Conservation (phyloP, 2,113 vertebrate genomes). For the Verasper variegatus region DNA sequence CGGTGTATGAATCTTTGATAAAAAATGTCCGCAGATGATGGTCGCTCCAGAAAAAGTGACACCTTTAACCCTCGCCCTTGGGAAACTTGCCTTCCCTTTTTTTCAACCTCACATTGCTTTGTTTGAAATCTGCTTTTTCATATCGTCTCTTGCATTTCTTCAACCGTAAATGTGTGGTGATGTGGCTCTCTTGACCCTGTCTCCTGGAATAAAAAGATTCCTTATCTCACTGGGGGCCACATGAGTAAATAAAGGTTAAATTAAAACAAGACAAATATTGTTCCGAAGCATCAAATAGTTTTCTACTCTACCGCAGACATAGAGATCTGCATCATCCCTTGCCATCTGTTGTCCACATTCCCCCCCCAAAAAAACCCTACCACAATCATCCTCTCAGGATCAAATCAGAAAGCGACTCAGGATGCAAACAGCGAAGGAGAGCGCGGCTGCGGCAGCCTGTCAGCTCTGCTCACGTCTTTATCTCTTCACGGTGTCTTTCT, state of each 20-base stretch:
- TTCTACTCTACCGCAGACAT: constrained; percentile 22
- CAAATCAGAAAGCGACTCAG: constrained; percentile 67
- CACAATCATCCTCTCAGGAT: constrained; percentile 68
- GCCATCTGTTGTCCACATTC: constrained; percentile 30
- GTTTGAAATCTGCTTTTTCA: constrained; percentile 34
- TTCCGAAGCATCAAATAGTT: constrained; percentile 42
- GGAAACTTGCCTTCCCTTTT: constrained; percentile 5
- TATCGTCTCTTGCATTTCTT: constrained; percentile 24
- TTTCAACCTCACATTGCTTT: background rate
- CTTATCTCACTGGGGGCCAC: constrained; percentile 27
- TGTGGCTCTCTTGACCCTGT: constrained; percentile 42
- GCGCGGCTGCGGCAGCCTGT: constrained; percentile 65
- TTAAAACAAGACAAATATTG: constrained; percentile 53
- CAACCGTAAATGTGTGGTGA: constrained; percentile 4
- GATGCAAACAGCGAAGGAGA: constrained; percentile 64
- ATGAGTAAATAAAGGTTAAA: constrained; percentile 65
- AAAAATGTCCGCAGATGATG: constrained; percentile 8
- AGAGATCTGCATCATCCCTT: constrained; percentile 49
- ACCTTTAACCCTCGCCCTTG: constrained; percentile 31
- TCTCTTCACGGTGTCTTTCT: constrained; percentile 68
- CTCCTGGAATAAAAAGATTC: constrained; percentile 23
- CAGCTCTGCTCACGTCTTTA: constrained; percentile 76
- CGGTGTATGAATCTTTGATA: background rate
- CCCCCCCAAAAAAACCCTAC: constrained; percentile 19
- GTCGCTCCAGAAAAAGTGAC: background rate